Base-by-base conservation (phyloP, 2,797 vertebrate species). In the Pseudochirops corinnae region DNA sequence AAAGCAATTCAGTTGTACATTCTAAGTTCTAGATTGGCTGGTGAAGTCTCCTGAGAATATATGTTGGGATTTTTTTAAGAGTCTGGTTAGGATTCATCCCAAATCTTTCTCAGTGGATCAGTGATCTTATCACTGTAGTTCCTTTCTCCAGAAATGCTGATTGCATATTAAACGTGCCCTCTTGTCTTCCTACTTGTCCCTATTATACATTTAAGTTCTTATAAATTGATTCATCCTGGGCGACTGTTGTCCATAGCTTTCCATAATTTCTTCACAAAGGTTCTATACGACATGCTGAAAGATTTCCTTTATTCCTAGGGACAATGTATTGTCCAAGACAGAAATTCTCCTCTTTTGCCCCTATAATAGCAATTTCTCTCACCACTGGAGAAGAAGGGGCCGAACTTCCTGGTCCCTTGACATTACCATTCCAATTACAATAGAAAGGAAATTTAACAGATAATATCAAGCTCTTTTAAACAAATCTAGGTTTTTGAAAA, bases 351-450 rank as follows among this genome's bases (percentile, higher is more conserved):
- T 93, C 93, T 62, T 11, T 5, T 21, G 5, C 28, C 87, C 94
- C 90, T 74, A 60, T 92, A 33, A 21, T 0, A 4, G 50, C 11
- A 50, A 28, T 29, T 14, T 90, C 50, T 52, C 28, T 29, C 39
- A 87, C 3, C 74, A 56, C 74, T 90, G 50, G 46, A 94, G 56
- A 52, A 53, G 92, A 18, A 46, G 29, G 56, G n/a, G 24, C 50
- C 31, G 5, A 57, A 56, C 50, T 93, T 55, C 53, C 46, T 90
- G 94, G 55, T 52, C 55, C 56, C 55, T 46, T 53, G 5, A 0
- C 4, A 14, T 92, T 55, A 87, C 39, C 56, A 28, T 92, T 97
- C 96, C 74, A 58, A 60, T 90, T 93, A 52, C 90, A 39, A 39
- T 74, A 39, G n/a, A 21, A 95, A 24, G 39, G 50, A 94, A 92